Base-by-base conservation (phyloP, 2,888 invertebrate species). In the Melieria crassipennis region DNA sequence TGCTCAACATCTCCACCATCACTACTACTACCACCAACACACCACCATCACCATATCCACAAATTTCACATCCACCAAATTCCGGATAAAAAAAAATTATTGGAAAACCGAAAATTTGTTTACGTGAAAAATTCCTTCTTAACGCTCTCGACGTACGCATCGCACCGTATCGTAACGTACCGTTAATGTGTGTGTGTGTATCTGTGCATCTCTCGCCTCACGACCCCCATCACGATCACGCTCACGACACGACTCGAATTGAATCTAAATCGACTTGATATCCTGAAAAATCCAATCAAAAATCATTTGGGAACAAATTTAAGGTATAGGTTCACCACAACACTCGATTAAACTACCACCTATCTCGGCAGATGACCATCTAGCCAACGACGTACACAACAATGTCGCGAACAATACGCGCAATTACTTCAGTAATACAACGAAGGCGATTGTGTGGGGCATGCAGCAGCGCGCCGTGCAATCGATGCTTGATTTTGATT, bases 401-500 rank as follows among this genome's bases (percentile, higher is more conserved):
- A 85, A 79, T 73, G 79, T 79, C 66, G 78, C 79, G 69, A 79
- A 78, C 69, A 79, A 77, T 65, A 78, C 85, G 0, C 83, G 88
- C 76, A 90, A 92, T 43, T 89, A 97, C 75, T 97, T 98, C 88
- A 91, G 90, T n/a, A 91, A 90, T 76, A 89, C 91, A 73, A 98
- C 98, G 10, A 95, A 94, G 85, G 92, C 98, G 9, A 97, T 99
- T 82, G 93, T 99, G 30, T 99, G 99, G 99, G 99, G 99, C 75
- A 98, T 99, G 97, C 99, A 99, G 88, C 94, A 94, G 61, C 89
- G 98, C 73, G 99, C 99, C 42, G 97, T 99, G 7, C 98, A 95
- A 78, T 87, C 87, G 48, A 87, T 87, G 87, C 81, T 87, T 45
- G 87, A 87, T 71, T 87, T 87, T 78, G 87, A 87, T 75, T 87